These are phyloP conservation scores for Calephelis nemesis DNA, from an alignment of 1,140 invertebrate species.

Conservation along the genomic window DNA sequence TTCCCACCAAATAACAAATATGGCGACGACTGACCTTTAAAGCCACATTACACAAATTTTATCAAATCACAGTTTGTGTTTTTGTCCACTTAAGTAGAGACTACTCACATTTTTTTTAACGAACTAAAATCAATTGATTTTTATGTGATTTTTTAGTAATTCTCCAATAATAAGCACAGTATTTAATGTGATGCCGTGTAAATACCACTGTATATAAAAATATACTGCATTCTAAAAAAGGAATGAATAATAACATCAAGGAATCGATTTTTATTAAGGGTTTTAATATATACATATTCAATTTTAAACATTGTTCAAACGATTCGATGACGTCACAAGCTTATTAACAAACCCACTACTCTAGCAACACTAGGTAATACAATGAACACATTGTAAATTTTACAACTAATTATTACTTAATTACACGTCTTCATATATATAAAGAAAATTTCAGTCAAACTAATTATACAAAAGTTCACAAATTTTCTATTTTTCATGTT, in stretches of 20 bases:
- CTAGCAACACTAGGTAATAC: constrained; percentile 72
- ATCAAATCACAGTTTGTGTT: too few relatives aligned
- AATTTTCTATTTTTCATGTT: not conserved
- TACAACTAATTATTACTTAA: constrained; percentile 16
- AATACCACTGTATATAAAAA: not conserved
- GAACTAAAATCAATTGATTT: too few relatives aligned
- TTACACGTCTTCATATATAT: constrained; percentile 1
- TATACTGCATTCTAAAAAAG: constrained; percentile 10
- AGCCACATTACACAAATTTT: too few relatives aligned
- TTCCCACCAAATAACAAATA: too few relatives aligned
- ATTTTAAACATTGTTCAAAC: constrained; percentile 56
- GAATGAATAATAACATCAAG: constrained; percentile 27
- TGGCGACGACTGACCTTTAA: too few relatives aligned
- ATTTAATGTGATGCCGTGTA: not conserved
- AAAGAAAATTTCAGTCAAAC: constrained; percentile 11
- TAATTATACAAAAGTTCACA: not conserved
- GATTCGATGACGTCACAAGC: constrained; percentile 47
- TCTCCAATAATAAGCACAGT: not conserved
- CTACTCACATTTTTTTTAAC: too few relatives aligned
- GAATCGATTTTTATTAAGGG: constrained; percentile 35
- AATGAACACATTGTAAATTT: constrained; percentile 69
- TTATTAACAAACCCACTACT: constrained; percentile 43
- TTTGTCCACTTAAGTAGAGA: too few relatives aligned
- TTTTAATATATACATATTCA: constrained; percentile 45
- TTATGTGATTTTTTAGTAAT: too few relatives aligned